Base-by-base conservation (phyloP, 2,888 invertebrate genomes). In the Epirrhoe alternata region DNA sequence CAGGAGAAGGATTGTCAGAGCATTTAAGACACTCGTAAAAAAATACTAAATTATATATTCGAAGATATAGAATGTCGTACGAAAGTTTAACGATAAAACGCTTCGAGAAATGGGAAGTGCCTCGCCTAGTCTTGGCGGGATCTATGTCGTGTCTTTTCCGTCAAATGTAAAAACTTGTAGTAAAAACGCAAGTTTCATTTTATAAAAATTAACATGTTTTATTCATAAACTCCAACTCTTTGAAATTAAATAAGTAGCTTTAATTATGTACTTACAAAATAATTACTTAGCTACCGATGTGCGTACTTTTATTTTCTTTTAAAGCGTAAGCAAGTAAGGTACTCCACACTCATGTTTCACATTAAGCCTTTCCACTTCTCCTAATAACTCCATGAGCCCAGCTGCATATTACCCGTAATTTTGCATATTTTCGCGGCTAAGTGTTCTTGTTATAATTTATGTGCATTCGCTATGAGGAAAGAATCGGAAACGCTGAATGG, bases 341-440 rank as follows among this genome's bases (percentile, higher is more conserved):
- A 51, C 50, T 61, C 35, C 24, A 49, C 58, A 45, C 56, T 50
- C 33, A 42, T 54, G 51, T 60, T 66, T 56, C 33, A 58, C 51
- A 61, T 64, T 50, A 73, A 71, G 72, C 78, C 79, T 84, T 83
- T 84, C 82, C 82, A 86, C 86, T 87, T 82, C 77, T 80, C 79
- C 78, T 82, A 86, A 87, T 83, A 85, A 82, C 80, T 77, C 78
- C 76, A 84, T 82, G 83, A 75, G 82, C 77, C 79, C 80, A 66
- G 72, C 72, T 81, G 80, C 84, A 85, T 78, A 77, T 79, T 79
- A 82, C 78, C 81, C 76, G 79, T 84, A 84, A 85, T 87, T 85
- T 86, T 83, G 80, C 86, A 87, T 87, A 85, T 84, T 86, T 85
- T 80, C 76, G 75, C 79, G 78, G 76, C 77, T 80, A 87, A 88